Evolutionary conservation across 1,140 invertebrate species (phyloP).

Genomic region (Triops longicaudatus): DNA sequence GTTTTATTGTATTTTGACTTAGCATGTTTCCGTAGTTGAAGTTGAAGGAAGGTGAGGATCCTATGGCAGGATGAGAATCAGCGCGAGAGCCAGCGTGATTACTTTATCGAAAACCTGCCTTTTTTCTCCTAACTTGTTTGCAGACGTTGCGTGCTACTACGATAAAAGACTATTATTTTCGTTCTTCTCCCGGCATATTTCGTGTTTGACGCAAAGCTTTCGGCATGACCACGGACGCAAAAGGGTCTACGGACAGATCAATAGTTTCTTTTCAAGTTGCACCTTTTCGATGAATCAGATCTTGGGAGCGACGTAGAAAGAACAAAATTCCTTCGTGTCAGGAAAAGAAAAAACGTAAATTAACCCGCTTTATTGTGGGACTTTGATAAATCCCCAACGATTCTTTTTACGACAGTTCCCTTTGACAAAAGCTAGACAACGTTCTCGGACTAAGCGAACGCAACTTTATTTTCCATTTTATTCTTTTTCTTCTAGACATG

Average conservation of each 20-base stretch:
- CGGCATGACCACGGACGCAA: background rate
- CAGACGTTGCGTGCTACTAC: background rate
- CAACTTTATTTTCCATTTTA: background rate
- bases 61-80: no score
- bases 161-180: background rate
- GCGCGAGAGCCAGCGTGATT: no score
- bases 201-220: background rate
- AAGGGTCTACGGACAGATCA: background rate
- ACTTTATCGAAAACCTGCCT: background rate
- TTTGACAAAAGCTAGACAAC: background rate
- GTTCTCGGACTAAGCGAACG: background rate
- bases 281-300: slow-evolving; percentile 10
- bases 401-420: no score
- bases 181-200: background rate
- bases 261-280: slow-evolving; percentile 8
- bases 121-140: background rate
- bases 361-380: no score
- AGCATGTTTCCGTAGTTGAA: no score
- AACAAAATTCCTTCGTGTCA: no score
- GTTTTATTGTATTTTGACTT: no score
- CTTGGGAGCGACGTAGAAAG: background rate
- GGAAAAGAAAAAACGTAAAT: no score
- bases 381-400: no score
- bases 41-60: no score
- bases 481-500: background rate